These are phyloP conservation scores for Zosterops lateralis DNA, from an alignment of 2,113 vertebrate species.

Conservation along the genomic window DNA sequence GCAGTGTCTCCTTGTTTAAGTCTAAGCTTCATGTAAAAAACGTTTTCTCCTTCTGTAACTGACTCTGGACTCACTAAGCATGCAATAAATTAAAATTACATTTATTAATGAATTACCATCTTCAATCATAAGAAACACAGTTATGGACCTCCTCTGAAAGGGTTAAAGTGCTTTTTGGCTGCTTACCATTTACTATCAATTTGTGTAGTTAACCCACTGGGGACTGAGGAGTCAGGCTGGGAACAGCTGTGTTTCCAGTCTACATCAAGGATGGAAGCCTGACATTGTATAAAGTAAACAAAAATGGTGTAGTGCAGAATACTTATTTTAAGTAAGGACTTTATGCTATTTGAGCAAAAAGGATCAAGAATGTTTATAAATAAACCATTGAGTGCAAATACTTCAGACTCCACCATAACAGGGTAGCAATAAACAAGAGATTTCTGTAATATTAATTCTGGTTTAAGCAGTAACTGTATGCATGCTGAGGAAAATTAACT, in stretches of 20 bases:
- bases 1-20: not conserved
- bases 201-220: not conserved
- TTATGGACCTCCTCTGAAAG: not conserved
- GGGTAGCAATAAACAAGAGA: not conserved
- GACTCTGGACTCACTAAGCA: not conserved
- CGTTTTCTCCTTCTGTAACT: not conserved
- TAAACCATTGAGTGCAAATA: not conserved
- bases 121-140: rapidly evolving
- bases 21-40: not conserved
- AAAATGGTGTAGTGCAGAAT: not conserved
- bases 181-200: not conserved
- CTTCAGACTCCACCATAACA: not conserved
- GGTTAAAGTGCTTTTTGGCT: not conserved
- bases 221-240: not conserved
- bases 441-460: not conserved
- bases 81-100: not conserved
- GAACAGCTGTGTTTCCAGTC: not conserved
- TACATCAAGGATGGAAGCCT: not conserved
- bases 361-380: not conserved
- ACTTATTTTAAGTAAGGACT: not conserved
- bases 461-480: not conserved
- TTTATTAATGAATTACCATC: not conserved
- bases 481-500: not conserved
- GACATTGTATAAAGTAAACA: not conserved
- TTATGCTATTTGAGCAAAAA: not conserved